These are phyloP conservation scores for Etheostoma nigrum DNA, from an alignment of 2,797 vertebrate genomes.

Conservation along the genomic window DNA sequence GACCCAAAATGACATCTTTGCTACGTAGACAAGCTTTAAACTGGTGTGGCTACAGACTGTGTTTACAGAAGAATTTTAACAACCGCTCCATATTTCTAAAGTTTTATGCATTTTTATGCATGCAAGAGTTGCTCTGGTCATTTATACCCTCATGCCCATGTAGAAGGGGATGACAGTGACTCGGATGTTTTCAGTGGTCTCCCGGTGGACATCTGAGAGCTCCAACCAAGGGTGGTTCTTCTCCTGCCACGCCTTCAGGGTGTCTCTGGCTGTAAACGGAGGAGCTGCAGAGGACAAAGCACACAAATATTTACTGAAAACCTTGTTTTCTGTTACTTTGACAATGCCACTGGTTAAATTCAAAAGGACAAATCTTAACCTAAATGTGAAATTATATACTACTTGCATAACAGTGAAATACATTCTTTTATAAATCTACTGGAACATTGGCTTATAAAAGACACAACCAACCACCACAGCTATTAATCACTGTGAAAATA, in stretches of 20 bases:
- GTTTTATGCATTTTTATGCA: no score
- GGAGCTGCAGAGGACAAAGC: constrained; percentile 79
- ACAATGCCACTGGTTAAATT: neutral
- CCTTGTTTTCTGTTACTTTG: neutral
- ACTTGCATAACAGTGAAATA: neutral
- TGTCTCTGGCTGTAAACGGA: constrained; percentile 93
- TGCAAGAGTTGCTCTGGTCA: neutral
- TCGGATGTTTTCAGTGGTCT: constrained; percentile 97
- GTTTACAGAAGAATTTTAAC: no score
- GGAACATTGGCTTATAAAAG: neutral
- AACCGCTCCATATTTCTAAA: no score
- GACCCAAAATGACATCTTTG: neutral
- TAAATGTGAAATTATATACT: neutral
- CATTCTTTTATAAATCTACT: neutral
- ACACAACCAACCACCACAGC: neutral
- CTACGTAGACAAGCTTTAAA: fast-evolving
- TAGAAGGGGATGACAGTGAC: constrained; percentile 99
- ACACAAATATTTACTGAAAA: constrained; percentile 1
- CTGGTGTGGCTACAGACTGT: neutral
- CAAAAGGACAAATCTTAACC: no score
- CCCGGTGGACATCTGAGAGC: constrained; percentile 96
- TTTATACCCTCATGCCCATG: constrained; percentile 96
- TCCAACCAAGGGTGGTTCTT: constrained; percentile 99
- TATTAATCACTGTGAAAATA: neutral
- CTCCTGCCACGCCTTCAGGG: constrained; percentile 96